Conservation (phyloP, 1,140 invertebrate species). For the Neodiprion fabricii region DNA sequence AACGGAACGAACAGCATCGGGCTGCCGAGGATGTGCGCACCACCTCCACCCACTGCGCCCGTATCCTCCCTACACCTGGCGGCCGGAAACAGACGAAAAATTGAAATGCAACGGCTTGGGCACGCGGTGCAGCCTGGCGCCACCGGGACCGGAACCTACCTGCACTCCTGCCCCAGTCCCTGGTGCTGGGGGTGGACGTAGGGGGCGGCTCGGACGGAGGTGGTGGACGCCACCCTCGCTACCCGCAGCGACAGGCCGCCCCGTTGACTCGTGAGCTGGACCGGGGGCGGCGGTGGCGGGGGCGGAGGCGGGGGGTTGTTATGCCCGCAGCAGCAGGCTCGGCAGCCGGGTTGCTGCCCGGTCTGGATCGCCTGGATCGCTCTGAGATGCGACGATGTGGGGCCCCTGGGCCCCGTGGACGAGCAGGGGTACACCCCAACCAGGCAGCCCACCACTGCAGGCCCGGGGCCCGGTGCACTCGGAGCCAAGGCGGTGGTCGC, state of each 20-base stretch:
- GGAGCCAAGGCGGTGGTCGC: slow-evolving; percentile 52
- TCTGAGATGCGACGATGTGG: slow-evolving; percentile 43
- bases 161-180: slow-evolving; percentile 59
- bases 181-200: slow-evolving; percentile 62
- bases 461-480: slow-evolving; percentile 54
- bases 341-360: slow-evolving; percentile 43
- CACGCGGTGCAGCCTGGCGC: neutral
- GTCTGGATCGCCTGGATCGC: slow-evolving; percentile 35
- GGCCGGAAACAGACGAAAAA: slow-evolving; percentile 17
- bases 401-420: slow-evolving; percentile 63
- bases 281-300: slow-evolving; percentile 39
- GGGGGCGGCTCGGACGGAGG: slow-evolving; percentile 62
- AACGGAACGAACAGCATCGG: slow-evolving; percentile 66
- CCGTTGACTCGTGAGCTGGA: slow-evolving; percentile 58
- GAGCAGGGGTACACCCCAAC: slow-evolving; percentile 65
- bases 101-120: neutral
- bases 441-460: slow-evolving; percentile 63
- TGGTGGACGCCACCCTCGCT: slow-evolving; percentile 64
- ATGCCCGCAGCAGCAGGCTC: slow-evolving; percentile 53
- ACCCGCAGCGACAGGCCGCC: slow-evolving; percentile 60
- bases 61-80: slow-evolving; percentile 61
- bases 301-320: slow-evolving; percentile 44
- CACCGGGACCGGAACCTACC: slow-evolving; percentile 41
- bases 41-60: slow-evolving; percentile 62
- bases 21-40: slow-evolving; percentile 61